Evolutionary conservation across 2,797 vertebrate genomes (phyloP).

Genomic region (Salarias fasciatus): DNA sequence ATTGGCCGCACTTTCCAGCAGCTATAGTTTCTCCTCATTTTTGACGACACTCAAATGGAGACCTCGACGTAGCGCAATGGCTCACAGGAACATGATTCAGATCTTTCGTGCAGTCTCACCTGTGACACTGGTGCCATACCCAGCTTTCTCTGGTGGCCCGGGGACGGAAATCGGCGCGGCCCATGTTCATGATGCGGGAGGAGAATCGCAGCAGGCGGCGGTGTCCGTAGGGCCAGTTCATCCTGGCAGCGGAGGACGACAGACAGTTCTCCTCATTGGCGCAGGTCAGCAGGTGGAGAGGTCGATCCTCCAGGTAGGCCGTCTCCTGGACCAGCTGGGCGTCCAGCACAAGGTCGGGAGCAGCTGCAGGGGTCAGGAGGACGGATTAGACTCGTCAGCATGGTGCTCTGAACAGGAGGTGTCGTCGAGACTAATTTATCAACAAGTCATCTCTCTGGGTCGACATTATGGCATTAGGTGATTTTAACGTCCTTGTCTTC

Average conservation of each 20-base stretch:
- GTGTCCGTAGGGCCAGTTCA: constrained; percentile 94
- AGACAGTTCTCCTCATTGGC: constrained; percentile 96
- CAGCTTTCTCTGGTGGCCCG: constrained; percentile 89
- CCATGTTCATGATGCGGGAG: constrained; percentile 94
- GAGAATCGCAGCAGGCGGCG: constrained; percentile 96
- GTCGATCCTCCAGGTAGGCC: constrained; percentile 94
- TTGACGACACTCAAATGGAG: no score
- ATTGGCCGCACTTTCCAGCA: no score
- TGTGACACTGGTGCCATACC: constrained; percentile 98
- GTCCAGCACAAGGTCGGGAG: constrained; percentile 93
- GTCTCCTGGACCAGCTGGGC: constrained; percentile 93
- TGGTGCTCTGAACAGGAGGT: no score
- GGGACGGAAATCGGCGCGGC: constrained; percentile 92
- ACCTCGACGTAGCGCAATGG: no score
- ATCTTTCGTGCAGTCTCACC: constrained; percentile 72
- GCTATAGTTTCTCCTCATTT: no score
- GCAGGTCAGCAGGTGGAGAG: constrained; percentile 91
- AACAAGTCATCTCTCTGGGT: no score
- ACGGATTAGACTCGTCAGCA: no score
- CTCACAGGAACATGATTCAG: no score
- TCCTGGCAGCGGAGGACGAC: constrained; percentile 88
- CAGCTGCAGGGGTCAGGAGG: constrained; percentile 71
- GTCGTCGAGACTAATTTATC: no score
- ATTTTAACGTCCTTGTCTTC: no score
- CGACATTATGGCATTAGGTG: no score